These are phyloP conservation scores for Platichthys stellatus DNA, from an alignment of 2,113 vertebrate species.

Conservation along the genomic window DNA sequence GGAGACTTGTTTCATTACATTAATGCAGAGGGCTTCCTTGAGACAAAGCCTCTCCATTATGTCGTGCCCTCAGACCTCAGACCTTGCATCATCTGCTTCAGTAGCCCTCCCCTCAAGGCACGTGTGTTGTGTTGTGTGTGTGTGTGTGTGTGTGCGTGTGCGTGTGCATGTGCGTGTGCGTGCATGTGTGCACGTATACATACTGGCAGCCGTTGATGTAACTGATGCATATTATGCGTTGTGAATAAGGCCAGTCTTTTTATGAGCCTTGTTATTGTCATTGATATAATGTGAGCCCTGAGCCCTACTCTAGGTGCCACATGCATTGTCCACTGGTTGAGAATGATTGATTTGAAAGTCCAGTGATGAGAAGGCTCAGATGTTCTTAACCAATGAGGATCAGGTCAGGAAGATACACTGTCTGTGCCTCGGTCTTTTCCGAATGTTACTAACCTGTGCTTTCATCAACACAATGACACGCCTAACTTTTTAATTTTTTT, in stretches of 20 bases:
- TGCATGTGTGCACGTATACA: background rate
- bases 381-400: background rate
- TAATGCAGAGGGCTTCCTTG: conserved; percentile 41
- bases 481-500: no score
- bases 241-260: conserved; percentile 34
- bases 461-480: no score
- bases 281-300: conserved; percentile 66
- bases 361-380: conserved; percentile 2
- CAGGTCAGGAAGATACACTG: background rate
- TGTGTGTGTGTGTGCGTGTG: no score
- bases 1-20: conserved; percentile 36
- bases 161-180: background rate
- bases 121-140: background rate
- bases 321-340: conserved; percentile 34
- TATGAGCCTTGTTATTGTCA: conserved; percentile 64
- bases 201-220: conserved; percentile 44
- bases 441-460: no score
- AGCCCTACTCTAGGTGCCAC: conserved; percentile 35
- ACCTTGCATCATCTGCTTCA: conserved; percentile 43
- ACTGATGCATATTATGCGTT: conserved; percentile 50
- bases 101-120: conserved; percentile 46
- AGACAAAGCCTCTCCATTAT: conserved; percentile 62
- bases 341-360: conserved; percentile 38
- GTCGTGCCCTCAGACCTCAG: conserved; percentile 46
- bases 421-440: background rate